A percentile compares a stretch with the other conserved stretches of the same genome.
Evolutionary conservation across 1,140 invertebrate species (phyloP).

Genomic region (Bombus cullumanus): DNA sequence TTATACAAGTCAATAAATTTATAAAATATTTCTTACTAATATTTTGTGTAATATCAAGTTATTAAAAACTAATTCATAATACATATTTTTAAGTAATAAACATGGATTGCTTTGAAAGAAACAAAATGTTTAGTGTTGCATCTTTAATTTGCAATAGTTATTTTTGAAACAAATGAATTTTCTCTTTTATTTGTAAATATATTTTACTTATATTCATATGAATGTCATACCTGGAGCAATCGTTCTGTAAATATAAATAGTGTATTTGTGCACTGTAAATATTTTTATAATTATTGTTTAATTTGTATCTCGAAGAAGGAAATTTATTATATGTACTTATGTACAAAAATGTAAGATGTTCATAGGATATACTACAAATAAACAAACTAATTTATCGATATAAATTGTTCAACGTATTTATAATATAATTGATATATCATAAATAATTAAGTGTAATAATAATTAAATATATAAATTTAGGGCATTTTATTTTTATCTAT

Average conservation of each 20-base stretch:
- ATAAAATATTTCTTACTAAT: neutral
- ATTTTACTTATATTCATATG: neutral
- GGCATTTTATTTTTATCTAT: conserved; percentile 30
- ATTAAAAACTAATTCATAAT: conserved; percentile 5
- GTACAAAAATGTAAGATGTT: neutral
- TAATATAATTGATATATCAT: conserved; percentile 45
- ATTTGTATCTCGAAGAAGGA: neutral
- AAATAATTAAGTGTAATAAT: neutral
- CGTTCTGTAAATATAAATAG: neutral
- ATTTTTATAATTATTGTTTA: neutral
- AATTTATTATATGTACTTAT: neutral
- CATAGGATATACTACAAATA: neutral
- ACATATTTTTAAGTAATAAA: neutral
- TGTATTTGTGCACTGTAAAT: neutral
- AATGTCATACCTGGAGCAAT: neutral
- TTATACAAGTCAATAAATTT: conserved; percentile 10
- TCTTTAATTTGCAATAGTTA: neutral
- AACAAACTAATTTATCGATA: neutral
- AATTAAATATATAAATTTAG: neutral
- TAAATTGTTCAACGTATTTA: neutral
- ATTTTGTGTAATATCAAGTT: neutral
- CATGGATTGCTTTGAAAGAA: neutral
- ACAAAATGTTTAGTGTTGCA: neutral
- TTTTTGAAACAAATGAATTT: conserved; percentile 3
- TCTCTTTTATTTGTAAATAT: neutral